Conservation (phyloP, 2,888 invertebrate genomes). For the Embidobia sp. region DNA sequence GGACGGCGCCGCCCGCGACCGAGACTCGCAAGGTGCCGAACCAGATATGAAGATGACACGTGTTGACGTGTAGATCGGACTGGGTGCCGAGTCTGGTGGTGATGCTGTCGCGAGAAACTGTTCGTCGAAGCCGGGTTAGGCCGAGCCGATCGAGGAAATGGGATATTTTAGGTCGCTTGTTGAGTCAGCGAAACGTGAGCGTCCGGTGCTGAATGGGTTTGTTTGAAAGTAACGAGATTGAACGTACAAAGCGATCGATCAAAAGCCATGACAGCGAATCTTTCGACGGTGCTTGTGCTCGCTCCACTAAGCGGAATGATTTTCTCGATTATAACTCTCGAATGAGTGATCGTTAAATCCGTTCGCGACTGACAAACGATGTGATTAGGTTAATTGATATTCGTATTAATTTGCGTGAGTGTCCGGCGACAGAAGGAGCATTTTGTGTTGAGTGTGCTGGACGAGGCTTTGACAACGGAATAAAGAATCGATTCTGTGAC, state of each 20-base stretch:
- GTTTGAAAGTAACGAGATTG: conserved; percentile 47
- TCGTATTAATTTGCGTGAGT: conserved; percentile 53
- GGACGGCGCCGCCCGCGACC: too few species aligned
- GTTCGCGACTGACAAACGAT: conserved; percentile 42
- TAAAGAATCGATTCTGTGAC: conserved; percentile 31
- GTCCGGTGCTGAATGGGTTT: conserved; percentile 9
- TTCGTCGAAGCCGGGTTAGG: too few species aligned
- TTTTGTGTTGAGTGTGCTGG: conserved; percentile 38
- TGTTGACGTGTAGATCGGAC: too few species aligned
- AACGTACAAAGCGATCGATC: conserved; percentile 48
- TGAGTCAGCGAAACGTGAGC: conserved; percentile 27
- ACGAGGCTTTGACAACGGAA: conserved; percentile 34
- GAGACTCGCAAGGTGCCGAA: too few species aligned
- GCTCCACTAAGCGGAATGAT: conserved; percentile 46
- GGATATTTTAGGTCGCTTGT: background rate
- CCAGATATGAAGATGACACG: too few species aligned
- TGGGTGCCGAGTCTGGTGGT: too few species aligned
- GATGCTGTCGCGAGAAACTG: too few species aligned
- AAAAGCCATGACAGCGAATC: conserved; percentile 54
- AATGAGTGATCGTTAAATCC: conserved; percentile 48
- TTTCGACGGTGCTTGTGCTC: conserved; percentile 37
- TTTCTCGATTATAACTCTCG: conserved; percentile 46
- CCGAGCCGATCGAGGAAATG: background rate
- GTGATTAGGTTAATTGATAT: conserved; percentile 54
- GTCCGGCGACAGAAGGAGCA: conserved; percentile 9